Evolutionary conservation across 2,888 invertebrate genomes (phyloP), one percentile per base, ranked within the genome.

Genomic region (Drosophila nigricruria): DNA sequence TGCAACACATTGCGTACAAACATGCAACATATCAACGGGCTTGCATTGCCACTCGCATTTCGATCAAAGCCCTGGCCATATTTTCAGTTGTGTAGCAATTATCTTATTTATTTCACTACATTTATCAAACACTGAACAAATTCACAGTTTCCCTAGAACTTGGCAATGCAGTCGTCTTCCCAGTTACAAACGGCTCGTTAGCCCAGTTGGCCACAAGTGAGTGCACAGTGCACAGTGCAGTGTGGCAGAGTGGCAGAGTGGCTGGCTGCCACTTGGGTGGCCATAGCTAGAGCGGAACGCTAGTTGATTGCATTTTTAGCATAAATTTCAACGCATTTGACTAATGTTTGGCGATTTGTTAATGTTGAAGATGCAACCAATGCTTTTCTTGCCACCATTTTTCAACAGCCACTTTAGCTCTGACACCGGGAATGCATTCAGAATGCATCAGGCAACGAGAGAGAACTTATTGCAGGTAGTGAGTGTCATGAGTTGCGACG

Each of bases 321-420:
- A 84, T 89, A 86, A 85, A 88, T 84, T 89, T 89, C 82, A 88
- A 83, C 86, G 86, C 86, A 88, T 82, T 86, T 85, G 85, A 85
- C 85, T 85, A 85, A 85, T 85, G 85, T 86, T 70, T 69, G 68
- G 65, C 79, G 73, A 85, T 85, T 88, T 85, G 86, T 88, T 78
- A 83, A 72, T 81, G 58, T 40, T 52, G 74, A 57, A 64, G 50
- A 63, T 59, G 67, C 58, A 66, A 50, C 53, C 58, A 59, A 45
- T 61, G 66, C 73, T 63, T 57, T 67, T 70, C 68, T 53, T 61
- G 64, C 60, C 61, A 66, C 62, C 36, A 79, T 84, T 88, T 84
- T 67, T 78, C 76, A 87, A 32, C 61, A 49, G 57, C 23, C 66
- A 81, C 61, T 75, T 67, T 27, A 42, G 50, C 20, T 25, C 60